Evolutionary conservation across 2,113 vertebrate genomes (phyloP).

Genomic region (Cryptoleucopteryx plumbea): DNA sequence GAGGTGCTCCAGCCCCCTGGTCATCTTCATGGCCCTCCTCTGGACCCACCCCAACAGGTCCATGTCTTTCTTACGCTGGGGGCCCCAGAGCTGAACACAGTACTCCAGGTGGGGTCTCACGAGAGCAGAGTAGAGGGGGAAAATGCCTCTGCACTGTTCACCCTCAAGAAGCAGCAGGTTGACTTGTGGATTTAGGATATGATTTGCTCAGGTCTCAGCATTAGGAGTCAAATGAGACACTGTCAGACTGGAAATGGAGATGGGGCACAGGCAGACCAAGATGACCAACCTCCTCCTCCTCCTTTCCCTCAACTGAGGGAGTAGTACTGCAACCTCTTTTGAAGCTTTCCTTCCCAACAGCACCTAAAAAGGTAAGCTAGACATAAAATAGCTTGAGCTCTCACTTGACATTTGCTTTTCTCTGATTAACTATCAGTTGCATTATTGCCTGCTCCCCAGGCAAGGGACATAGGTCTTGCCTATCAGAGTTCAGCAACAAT

Average conservation of each 20-base stretch:
- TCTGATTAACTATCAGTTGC: background rate
- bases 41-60: no score
- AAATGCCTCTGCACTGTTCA: background rate
- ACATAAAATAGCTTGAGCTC: background rate
- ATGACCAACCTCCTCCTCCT: background rate
- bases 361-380: background rate
- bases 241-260: background rate
- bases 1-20: no score
- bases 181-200: background rate
- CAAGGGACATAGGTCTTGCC: background rate
- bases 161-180: background rate
- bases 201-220: background rate
- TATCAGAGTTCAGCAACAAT: background rate
- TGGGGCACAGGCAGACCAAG: background rate
- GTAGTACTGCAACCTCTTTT: background rate
- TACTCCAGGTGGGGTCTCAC: background rate
- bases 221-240: background rate
- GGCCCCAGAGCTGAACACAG: background rate
- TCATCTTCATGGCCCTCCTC: no score
- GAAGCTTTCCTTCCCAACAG: background rate
- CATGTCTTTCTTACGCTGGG: no score
- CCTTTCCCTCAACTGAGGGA: background rate
- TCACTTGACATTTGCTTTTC: background rate
- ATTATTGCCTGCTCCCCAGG: background rate
- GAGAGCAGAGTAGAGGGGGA: background rate